Base-by-base conservation (phyloP, 2,113 vertebrate genomes). In the Shinisaurus crocodilurus region DNA sequence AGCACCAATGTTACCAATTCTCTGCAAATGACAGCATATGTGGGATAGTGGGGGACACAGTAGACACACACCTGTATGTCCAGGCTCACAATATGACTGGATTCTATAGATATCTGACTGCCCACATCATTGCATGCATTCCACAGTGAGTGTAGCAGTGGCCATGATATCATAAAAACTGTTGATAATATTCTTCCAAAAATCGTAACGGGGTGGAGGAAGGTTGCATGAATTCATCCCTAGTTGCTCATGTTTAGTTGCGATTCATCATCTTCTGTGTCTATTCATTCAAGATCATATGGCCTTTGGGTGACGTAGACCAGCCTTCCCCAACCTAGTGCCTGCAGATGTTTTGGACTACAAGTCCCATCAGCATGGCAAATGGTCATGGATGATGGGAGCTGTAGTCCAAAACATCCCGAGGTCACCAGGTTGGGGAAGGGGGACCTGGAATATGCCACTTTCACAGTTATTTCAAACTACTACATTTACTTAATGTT, bases 191-290 rank as follows among this genome's bases (percentile, higher is more conserved):
- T 72, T 85, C 45, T n/a, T 72, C 67, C 8, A 13, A 85, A 72
- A 6, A 18, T 37, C 1, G 2, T 16, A n/a, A 5, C 6, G 5
- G 8, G 5, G 3, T 43, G 5, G 6, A 5, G 16, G 1, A 18
- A 18, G 7, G 29, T 85, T 69, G 27, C 29, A 69, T 29, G 34
- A 81, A 70, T 80, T 8, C 10, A 88, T 80, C 43, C 10, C 45
- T 70, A 16, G 40, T 16, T 85, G 43, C 13, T 6, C 18, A 25
- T 18, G 32, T 79, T 37, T 27, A 40, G 32, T 54, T 87, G 72
- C 25, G 45, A 40, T 29, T 57, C 25, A 54, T 25, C 5, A 43
- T 25, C 34, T 67, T 88, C 18, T 54, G 25, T 70, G 9, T n/a
- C 32, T 65, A 54, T 82, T 82, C 29, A 29, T 4, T 48, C 23